Evolutionary conservation across 1,140 invertebrate genomes (phyloP).

Genomic region (Lysiphlebus fabarum): DNA sequence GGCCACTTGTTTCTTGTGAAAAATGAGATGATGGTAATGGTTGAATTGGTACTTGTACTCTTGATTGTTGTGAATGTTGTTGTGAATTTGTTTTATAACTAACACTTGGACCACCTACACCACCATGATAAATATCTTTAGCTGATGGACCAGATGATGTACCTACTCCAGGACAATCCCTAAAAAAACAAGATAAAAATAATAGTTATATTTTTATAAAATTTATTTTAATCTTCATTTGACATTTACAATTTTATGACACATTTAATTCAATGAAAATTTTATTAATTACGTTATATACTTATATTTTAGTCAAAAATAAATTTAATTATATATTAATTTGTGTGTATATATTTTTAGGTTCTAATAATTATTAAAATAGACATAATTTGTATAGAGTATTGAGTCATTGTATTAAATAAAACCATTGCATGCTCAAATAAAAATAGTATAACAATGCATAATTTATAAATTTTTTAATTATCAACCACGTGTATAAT

Average conservation of each 20-base stretch:
- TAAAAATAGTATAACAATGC: too few species aligned
- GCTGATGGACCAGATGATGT: conserved; percentile 47
- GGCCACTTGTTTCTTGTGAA: conserved; percentile 42
- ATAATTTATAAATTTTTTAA: too few species aligned
- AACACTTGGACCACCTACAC: conserved; percentile 43
- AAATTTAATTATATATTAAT: too few species aligned
- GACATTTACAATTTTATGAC: neutral
- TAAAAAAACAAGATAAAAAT: conserved; percentile 25
- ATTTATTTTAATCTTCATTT: neutral
- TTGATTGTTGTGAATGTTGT: conserved; percentile 43
- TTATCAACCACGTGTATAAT: too few species aligned
- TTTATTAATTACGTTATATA: too few species aligned
- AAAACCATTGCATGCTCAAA: too few species aligned
- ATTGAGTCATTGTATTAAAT: too few species aligned
- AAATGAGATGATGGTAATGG: conserved; percentile 38
- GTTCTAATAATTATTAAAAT: too few species aligned
- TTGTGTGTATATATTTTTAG: too few species aligned
- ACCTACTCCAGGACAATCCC: conserved; percentile 49
- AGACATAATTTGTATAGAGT: too few species aligned
- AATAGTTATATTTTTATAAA: neutral
- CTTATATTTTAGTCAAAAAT: too few species aligned
- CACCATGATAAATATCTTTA: conserved; percentile 50
- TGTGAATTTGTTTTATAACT: conserved; percentile 46
- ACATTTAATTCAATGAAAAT: too few species aligned
- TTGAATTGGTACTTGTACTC: conserved; percentile 29